Evolutionary conservation across 1,140 invertebrate genomes (phyloP).

Genomic region (Caenorhabditis inopinata): DNA sequence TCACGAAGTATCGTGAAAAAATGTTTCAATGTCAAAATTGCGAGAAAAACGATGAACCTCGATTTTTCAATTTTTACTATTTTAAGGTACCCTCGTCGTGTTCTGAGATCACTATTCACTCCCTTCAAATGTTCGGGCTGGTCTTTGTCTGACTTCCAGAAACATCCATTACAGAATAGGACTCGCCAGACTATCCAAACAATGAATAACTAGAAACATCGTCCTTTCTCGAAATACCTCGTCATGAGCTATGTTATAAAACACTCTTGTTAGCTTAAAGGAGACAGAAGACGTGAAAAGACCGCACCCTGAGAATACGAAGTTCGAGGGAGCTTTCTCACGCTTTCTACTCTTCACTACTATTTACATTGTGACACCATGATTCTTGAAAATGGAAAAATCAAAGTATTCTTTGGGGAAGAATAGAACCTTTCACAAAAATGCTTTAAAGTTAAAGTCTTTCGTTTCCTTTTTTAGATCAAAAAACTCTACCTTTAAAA

Average conservation of each 20-base stretch:
- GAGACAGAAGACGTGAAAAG: no score
- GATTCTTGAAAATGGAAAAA: no score
- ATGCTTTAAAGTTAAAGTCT: neutral
- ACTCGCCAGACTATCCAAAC: neutral
- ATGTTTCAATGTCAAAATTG: no score
- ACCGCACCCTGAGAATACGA: slow-evolving; percentile 13
- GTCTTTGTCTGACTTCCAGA: neutral
- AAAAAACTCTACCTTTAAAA: neutral
- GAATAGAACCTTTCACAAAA: neutral
- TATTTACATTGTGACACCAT: neutral
- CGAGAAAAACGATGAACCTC: no score
- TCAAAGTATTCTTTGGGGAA: neutral
- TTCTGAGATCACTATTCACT: neutral
- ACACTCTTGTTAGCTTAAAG: neutral
- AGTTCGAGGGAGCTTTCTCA: slow-evolving; percentile 15
- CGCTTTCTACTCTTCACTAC: neutral
- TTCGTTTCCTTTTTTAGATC: neutral
- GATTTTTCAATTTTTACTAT: no score
- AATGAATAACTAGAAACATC: neutral
- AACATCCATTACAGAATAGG: neutral
- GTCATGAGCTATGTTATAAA: neutral
- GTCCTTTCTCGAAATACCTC: neutral
- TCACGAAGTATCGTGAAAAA: neutral
- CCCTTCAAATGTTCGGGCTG: neutral
- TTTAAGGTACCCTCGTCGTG: neutral